These are phyloP conservation scores for Sebastes taczanowskii DNA, from an alignment of 2,797 vertebrate species.

Conservation along the genomic window DNA sequence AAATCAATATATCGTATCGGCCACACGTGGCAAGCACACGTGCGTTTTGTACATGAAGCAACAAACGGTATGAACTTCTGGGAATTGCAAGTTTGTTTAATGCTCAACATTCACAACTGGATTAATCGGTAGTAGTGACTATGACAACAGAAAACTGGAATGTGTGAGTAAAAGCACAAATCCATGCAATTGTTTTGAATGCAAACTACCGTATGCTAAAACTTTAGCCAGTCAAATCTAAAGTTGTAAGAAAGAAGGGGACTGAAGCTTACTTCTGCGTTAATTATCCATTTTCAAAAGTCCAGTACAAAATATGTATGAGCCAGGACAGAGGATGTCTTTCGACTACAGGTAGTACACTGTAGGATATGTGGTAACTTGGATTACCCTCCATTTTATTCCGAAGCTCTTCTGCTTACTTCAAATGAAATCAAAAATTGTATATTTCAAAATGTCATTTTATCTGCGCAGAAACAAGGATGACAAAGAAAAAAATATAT, in stretches of 20 bases:
- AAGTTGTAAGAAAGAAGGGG: background rate
- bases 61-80: background rate
- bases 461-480: background rate
- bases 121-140: background rate
- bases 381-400: background rate
- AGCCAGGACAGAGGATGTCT: background rate
- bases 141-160: background rate
- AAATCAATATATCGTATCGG: background rate
- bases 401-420: background rate
- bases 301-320: no score
- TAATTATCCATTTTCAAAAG: no score
- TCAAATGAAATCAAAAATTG: background rate
- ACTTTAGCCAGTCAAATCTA: background rate
- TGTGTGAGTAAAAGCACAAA: background rate
- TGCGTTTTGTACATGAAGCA: slow-evolving; percentile 14
- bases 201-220: background rate
- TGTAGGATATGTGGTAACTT: background rate
- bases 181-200: background rate
- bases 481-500: background rate
- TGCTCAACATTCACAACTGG: no score
- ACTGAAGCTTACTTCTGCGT: no score
- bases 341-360: background rate
- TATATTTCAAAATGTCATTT: background rate
- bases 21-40: slow-evolving; percentile 9
- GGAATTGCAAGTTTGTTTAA: background rate